These are phyloP conservation scores for Melanotaenia pygmaea DNA, from an alignment of 2,797 vertebrate genomes.

Conservation along the genomic window DNA sequence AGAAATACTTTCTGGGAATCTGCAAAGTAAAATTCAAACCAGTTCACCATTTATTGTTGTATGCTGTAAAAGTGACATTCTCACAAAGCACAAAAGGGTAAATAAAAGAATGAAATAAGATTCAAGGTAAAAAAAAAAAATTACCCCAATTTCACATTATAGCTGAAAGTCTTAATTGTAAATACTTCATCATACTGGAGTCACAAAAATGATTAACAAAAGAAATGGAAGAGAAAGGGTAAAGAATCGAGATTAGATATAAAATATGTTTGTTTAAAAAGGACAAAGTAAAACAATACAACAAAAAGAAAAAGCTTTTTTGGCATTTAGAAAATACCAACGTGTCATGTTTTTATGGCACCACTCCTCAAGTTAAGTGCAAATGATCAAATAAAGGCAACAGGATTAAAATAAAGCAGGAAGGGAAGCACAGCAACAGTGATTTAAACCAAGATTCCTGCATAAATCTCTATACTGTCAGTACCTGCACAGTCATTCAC, in stretches of 20 bases:
- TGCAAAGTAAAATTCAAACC: slow-evolving; percentile 12
- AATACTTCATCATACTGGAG: slow-evolving; percentile 8
- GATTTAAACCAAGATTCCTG: slow-evolving; percentile 22
- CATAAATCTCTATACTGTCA: slow-evolving; percentile 18
- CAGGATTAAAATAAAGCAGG: slow-evolving; percentile 23
- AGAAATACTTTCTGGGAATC: slow-evolving; percentile 8
- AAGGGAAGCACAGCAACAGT: slow-evolving; percentile 9
- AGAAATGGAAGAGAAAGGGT: neutral
- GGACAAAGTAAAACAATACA: slow-evolving; percentile 30
- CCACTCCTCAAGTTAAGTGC: slow-evolving; percentile 61
- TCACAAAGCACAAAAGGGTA: neutral
- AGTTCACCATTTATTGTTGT: slow-evolving; percentile 7
- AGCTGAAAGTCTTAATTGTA: neutral
- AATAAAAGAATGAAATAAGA: slow-evolving; percentile 33
- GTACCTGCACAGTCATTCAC: slow-evolving; percentile 9
- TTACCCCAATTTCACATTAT: slow-evolving; percentile 2
- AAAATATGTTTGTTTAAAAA: slow-evolving; percentile 36
- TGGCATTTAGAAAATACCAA: slow-evolving; percentile 29
- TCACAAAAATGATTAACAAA: slow-evolving; percentile 38
- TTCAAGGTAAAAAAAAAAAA: slow-evolving; percentile 14
- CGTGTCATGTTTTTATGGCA: slow-evolving; percentile 34
- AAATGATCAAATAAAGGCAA: slow-evolving; percentile 64
- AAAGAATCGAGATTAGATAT: neutral
- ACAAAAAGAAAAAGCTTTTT: neutral
- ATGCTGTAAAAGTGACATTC: slow-evolving; percentile 1